phyloP scores from a whole-genome alignment of 2,113 vertebrate genomes.

The Apteryx owenii region DNA sequence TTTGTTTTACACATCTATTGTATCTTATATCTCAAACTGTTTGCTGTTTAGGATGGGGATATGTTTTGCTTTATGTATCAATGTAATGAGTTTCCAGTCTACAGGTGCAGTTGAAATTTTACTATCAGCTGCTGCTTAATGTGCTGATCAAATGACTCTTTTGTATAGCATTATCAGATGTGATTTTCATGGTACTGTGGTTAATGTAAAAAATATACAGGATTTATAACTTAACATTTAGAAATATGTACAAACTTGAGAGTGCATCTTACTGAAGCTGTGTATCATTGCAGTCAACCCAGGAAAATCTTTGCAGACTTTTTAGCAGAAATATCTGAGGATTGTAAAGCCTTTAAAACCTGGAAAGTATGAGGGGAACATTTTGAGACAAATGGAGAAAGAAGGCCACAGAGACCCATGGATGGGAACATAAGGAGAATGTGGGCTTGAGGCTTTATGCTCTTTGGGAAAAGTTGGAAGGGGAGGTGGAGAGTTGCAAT shows the following conservation, averaged over 20 bases:
- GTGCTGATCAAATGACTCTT: not conserved
- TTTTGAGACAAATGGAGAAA: not conserved
- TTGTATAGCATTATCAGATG: not conserved
- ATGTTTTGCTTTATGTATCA: not conserved
- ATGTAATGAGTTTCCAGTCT: not conserved
- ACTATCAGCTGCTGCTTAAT: not conserved
- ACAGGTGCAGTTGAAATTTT: not conserved
- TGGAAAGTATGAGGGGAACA: not conserved
- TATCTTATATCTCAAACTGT: not conserved
- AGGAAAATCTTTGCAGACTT: not conserved
- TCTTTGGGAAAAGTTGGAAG: not conserved
- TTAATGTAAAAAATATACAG: not conserved
- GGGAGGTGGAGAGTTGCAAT: not conserved
- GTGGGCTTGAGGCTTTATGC: fast-evolving
- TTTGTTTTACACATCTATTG: not conserved
- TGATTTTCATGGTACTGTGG: not conserved
- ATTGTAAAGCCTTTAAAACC: not conserved
- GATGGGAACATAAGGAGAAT: not conserved
- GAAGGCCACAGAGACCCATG: not conserved
- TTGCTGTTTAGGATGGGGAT: not conserved
- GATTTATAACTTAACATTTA: not conserved
- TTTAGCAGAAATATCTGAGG: not conserved
- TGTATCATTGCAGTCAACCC: too few relatives aligned
- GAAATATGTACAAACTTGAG: not conserved
- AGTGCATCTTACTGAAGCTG: not conserved